Percentiles rank a stretch among this genome's conserved stretches.
These are phyloP conservation scores for Drosophila mojavensis DNA, from an alignment of 1,140 invertebrate genomes.

Conservation along the genomic window DNA sequence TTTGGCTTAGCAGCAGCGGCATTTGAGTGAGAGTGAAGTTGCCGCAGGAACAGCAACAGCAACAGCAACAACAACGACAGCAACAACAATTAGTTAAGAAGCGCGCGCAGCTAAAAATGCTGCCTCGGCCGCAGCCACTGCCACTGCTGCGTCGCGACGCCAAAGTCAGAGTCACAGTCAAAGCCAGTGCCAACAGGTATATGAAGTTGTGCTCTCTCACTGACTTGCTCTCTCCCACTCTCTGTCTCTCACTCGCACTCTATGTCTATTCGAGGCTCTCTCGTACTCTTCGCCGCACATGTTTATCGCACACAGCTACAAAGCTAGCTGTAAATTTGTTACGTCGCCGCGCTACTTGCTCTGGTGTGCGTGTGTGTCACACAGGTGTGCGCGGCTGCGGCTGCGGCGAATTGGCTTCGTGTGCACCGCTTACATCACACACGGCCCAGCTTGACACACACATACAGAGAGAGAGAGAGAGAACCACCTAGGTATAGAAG, in stretches of 20 bases:
- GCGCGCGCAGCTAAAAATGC: slow-evolving; percentile 15
- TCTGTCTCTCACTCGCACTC: slow-evolving; percentile 8
- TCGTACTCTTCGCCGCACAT: slow-evolving; percentile 19
- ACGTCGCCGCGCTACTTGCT: slow-evolving; percentile 52
- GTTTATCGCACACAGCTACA: slow-evolving; percentile 61
- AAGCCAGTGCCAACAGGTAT: slow-evolving; percentile 74
- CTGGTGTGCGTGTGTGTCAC: slow-evolving; percentile 42
- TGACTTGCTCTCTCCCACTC: neutral
- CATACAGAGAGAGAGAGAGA: neutral
- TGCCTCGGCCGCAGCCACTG: slow-evolving; percentile 19
- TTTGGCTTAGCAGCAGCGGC: slow-evolving; percentile 67
- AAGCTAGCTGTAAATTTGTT: slow-evolving; percentile 84
- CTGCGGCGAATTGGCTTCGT: slow-evolving; percentile 63
- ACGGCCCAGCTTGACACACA: slow-evolving; percentile 20
- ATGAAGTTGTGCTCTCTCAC: slow-evolving; percentile 4
- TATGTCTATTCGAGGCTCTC: slow-evolving; percentile 12
- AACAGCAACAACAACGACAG: slow-evolving; percentile 17
- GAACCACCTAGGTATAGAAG: neutral
- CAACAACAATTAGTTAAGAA: slow-evolving; percentile 39
- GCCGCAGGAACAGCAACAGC: slow-evolving; percentile 62
- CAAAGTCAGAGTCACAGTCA: slow-evolving; percentile 78
- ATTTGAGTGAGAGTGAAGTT: slow-evolving; percentile 84
- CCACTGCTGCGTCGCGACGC: slow-evolving; percentile 51
- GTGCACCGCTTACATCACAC: slow-evolving; percentile 75
- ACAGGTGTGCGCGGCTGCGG: slow-evolving; percentile 55